Conservation (phyloP, 2,113 vertebrate species). For the Mustelus asterias region DNA sequence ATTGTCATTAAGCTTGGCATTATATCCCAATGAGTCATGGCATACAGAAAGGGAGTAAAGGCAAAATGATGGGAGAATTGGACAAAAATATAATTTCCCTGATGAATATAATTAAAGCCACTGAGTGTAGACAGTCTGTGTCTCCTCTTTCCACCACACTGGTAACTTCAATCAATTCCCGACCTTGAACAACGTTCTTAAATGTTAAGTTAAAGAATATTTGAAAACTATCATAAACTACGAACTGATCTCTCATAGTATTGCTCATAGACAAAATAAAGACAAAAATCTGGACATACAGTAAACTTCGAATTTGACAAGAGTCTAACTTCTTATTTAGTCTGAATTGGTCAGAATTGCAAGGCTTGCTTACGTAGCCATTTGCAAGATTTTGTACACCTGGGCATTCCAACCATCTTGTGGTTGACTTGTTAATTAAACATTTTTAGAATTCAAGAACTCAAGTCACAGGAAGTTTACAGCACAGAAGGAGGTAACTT, state of each 20-base stretch:
- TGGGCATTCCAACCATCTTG: neutral
- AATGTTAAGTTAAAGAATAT: neutral
- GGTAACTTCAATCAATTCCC: neutral
- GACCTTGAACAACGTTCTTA: neutral
- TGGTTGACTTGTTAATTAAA: neutral
- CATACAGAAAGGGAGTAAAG: neutral
- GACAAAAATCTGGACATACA: neutral
- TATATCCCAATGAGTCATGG: neutral
- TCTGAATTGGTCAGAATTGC: neutral
- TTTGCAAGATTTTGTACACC: neutral
- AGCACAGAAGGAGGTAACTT: too few species aligned
- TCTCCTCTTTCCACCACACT: neutral
- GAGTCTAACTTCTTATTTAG: neutral
- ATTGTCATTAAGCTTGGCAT: constrained; percentile 4
- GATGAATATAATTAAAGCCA: neutral
- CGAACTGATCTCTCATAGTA: neutral
- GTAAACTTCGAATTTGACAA: neutral
- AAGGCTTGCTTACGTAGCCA: neutral
- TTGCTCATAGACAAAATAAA: neutral
- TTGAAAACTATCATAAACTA: neutral
- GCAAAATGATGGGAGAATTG: neutral
- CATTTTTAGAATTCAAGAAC: neutral
- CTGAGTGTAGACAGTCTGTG: neutral
- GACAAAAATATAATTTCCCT: neutral
- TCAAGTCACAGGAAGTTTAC: too few species aligned